Conservation (phyloP, 1,140 invertebrate species). For the Oppia nitens region DNA sequence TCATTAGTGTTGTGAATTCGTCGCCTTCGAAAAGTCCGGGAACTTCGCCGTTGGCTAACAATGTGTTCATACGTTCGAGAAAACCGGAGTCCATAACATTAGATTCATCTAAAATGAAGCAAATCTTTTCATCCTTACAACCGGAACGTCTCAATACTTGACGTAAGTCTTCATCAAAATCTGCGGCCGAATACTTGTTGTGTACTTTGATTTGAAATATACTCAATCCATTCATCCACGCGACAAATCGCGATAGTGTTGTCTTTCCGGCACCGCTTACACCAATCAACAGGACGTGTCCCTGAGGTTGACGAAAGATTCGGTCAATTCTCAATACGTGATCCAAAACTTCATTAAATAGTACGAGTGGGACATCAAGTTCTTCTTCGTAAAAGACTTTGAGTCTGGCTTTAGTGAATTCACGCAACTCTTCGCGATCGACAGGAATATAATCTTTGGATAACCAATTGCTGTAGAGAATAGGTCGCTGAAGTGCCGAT, state of each 20-base stretch:
- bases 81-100: slow-evolving; percentile 98
- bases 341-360: slow-evolving; percentile 97
- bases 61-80: slow-evolving; percentile 95
- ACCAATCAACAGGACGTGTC: slow-evolving; percentile 87
- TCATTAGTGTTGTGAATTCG: slow-evolving; percentile 97
- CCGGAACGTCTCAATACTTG: slow-evolving; percentile 80
- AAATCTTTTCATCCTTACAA: slow-evolving; percentile 96
- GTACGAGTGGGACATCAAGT: slow-evolving; percentile 86
- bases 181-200: slow-evolving; percentile 94
- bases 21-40: slow-evolving; percentile 65
- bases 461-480: slow-evolving; percentile 96
- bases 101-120: slow-evolving; percentile 97
- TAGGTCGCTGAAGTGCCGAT: slow-evolving; percentile 68
- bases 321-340: slow-evolving; percentile 95
- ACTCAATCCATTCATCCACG: slow-evolving; percentile 98
- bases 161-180: slow-evolving; percentile 97
- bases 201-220: slow-evolving; percentile 98
- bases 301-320: slow-evolving; percentile 96
- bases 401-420: slow-evolving; percentile 89
- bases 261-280: slow-evolving; percentile 97
- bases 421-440: slow-evolving; percentile 76
- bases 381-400: slow-evolving; percentile 99
- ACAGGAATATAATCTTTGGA: slow-evolving; percentile 97
- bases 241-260: slow-evolving; percentile 93
- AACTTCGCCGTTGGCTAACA: slow-evolving; percentile 96